phyloP scores from a whole-genome alignment of 2,888 invertebrate genomes.

The Clunio marinus region DNA sequence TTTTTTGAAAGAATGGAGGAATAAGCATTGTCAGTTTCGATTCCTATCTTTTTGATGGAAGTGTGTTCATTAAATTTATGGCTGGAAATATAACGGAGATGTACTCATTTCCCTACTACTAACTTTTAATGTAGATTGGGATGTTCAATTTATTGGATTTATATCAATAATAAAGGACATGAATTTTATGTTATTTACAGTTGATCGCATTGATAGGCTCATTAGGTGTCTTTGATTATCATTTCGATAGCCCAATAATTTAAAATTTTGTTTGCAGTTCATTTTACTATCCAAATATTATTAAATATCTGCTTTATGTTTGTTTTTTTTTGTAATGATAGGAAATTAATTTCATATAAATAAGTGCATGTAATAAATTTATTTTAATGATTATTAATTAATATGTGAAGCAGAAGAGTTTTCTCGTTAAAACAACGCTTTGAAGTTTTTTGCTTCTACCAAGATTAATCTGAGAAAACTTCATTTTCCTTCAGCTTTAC shows the following conservation, averaged over 20 bases:
- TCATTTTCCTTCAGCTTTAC: too few species aligned
- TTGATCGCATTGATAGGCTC: conserved; percentile 35
- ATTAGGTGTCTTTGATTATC: conserved; percentile 26
- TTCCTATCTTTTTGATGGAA: conserved; percentile 23
- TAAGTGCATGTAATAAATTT: too few species aligned
- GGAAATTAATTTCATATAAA: too few species aligned
- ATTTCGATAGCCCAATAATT: conserved; percentile 28
- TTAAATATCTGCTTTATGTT: too few species aligned
- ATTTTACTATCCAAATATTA: too few species aligned
- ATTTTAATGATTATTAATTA: too few species aligned
- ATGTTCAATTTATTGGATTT: conserved; percentile 1
- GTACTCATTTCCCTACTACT: neutral
- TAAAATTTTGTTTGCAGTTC: conserved; percentile 9
- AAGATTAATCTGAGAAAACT: too few species aligned
- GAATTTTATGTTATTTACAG: conserved; percentile 20
- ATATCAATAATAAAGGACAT: neutral
- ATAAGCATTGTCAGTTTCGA: conserved; percentile 20
- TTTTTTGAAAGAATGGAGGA: too few species aligned
- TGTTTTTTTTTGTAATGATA: too few species aligned
- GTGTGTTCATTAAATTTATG: conserved; percentile 13
- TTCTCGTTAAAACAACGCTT: too few species aligned
- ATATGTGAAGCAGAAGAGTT: too few species aligned
- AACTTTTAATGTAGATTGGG: neutral
- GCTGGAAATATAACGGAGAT: neutral
- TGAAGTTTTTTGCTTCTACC: too few species aligned